A percentile compares a stretch with the other conserved stretches of the same genome.
Conservation (phyloP, 2,888 invertebrate genomes). For the Luffia ferchaultella region DNA sequence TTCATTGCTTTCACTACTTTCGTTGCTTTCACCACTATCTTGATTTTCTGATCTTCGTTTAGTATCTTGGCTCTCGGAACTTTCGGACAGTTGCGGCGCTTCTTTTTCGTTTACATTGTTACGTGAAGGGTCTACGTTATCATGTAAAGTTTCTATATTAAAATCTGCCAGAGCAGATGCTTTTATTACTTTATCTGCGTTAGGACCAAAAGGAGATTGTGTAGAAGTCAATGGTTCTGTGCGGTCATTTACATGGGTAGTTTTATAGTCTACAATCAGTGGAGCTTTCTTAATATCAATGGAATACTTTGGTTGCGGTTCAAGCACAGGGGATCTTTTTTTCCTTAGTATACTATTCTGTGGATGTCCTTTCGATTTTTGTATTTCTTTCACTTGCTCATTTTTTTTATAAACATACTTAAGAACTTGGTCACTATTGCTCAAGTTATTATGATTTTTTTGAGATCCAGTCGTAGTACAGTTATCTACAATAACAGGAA, state of each 20-base stretch:
- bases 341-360: constrained; percentile 37
- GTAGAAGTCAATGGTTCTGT: constrained; percentile 16
- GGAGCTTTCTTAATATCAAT: constrained; percentile 21
- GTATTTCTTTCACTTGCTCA: constrained; percentile 17
- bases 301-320: constrained; percentile 5
- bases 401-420: constrained; percentile 42
- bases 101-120: neutral
- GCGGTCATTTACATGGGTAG: constrained; percentile 26
- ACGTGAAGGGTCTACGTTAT: too few relatives aligned
- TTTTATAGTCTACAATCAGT: constrained; percentile 35
- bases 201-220: neutral
- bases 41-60: constrained; percentile 2
- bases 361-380: constrained; percentile 31
- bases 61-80: neutral
- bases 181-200: constrained; percentile 19
- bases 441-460: neutral
- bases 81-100: neutral
- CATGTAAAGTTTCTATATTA: constrained; percentile 40
- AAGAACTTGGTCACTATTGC: neutral
- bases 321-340: constrained; percentile 16
- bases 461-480: neutral
- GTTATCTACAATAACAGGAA: neutral
- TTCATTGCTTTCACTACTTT: constrained; percentile 18
- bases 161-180: constrained; percentile 39
- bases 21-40: constrained; percentile 18